Evolutionary conservation across 2,888 invertebrate species (phyloP), one percentile per base, ranked within the genome.

Genomic region (Maniola hyperantus): DNA sequence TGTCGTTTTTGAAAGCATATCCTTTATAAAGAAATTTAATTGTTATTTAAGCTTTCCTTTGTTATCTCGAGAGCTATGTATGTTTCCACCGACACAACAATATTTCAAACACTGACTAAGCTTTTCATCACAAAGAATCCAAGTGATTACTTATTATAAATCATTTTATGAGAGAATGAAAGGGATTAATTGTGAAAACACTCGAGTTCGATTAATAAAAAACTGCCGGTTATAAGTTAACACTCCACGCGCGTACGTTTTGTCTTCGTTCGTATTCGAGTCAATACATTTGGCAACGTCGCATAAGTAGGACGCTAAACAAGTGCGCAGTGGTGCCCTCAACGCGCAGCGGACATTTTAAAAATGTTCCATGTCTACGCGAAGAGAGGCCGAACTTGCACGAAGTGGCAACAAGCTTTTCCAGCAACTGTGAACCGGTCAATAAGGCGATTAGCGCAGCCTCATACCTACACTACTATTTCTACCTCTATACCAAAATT

Each of bases 251-350:
- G 92, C 91, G 90, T 88, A 90, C 91, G 91, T 91, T 91, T 90
- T 90, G 89, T 91, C 89, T 91, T 88, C 83, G 83, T 77, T 76
- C 76, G 76, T 89, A 88, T 88, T 85, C 83, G 79, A 88, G 90
- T 91, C 90, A 88, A 91, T 91, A 91, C 86, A 91, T 85, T 88
- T 92, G 93, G 92, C 93, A 93, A 93, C 93, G 90, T 89, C 90
- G 93, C 92, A 87, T 83, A 84, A 26, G 82, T 83, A 82, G 89
- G 92, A 92, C 91, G 92, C 92, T 88, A 91, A 91, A 91, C 91
- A 91, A 88, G 88, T 86, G 88, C 83, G 86, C 90, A 82, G 84
- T 78, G 85, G 93, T 92, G 93, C 92, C 93, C 91, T 82, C 93
- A 89, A 89, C 92, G 88, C 93, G 91, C 92, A 92, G 91, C 89